Evolutionary conservation across 2,113 vertebrate genomes (phyloP).

Genomic region (Lasiurus cinereus): DNA sequence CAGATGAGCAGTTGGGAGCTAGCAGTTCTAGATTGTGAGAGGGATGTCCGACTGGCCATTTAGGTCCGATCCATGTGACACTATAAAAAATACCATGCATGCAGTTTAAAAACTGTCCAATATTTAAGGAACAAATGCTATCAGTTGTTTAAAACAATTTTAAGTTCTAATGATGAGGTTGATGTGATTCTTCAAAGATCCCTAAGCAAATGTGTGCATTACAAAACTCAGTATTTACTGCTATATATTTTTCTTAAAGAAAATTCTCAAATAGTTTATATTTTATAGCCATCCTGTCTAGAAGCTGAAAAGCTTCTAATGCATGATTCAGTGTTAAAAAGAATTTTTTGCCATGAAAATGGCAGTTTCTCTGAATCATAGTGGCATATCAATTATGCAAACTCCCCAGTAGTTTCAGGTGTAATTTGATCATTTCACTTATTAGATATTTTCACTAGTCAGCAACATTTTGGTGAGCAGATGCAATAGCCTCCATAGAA

Average conservation of each 20-base stretch:
- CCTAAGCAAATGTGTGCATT: rapidly evolving
- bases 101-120: not conserved
- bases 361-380: not conserved
- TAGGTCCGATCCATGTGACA: not conserved
- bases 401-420: not conserved
- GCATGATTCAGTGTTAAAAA: not conserved
- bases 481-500: not conserved
- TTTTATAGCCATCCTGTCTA: not conserved
- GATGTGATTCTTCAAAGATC: not conserved
- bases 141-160: not conserved
- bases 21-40: too few relatives aligned
- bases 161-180: not conserved
- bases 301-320: not conserved
- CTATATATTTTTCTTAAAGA: not conserved
- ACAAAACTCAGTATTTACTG: not conserved
- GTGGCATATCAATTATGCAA: not conserved
- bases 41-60: too few relatives aligned
- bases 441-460: not conserved
- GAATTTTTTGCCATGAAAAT: not conserved
- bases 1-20: too few relatives aligned
- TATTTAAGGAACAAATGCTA: not conserved
- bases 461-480: not conserved
- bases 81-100: not conserved
- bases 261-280: not conserved
- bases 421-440: slow-evolving; percentile 43